Base-by-base conservation (phyloP, 2,888 invertebrate species). In the Coenonympha glycerion region DNA sequence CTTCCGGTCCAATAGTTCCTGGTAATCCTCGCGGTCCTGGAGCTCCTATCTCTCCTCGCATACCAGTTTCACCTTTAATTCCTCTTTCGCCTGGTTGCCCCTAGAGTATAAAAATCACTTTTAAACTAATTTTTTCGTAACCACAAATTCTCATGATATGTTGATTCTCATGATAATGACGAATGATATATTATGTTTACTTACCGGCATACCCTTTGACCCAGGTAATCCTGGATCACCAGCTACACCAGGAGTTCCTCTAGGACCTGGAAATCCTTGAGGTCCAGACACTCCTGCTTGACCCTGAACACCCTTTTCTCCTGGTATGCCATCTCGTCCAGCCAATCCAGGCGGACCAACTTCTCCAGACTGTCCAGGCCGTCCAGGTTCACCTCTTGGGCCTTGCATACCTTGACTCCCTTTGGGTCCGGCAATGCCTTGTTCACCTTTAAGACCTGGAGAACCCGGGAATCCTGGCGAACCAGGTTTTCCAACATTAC, bases 331-430 rank as follows among this genome's bases (percentile, higher is more conserved):
- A 70, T 95, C 95, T 74, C 92, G 92, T 8, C 95, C 95, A n/a
- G 92, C 81, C 9, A 90, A 81, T 1, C 95, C 95, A 15, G 91
- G 88, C 0, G 92, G 89, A 2, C 95, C 95, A 2, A 90, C 88
- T 66, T 94, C 94, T 22, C 94, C 95, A 0, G 93, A 89, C 61
- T 90, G 89, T 0, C 95, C 95, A 0, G 94, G 92, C 30, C 93
- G 88, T 4, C 95, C 95, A 3, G 92, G 87, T 83, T 95, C 95
- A 44, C 94, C 95, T 69, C 94, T 84, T 0, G 92, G 92, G 1
- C 95, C 95, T 88, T 94, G 94, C 37, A 92, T 79, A 6, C 95
- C 95, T 79, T 92, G 92, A 65, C 92, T 92, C 36, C 95, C 95
- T 79, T 94, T 94, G 0, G 93, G 91, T 0, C 95, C 95, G 49